phyloP scores from a whole-genome alignment of 1,140 invertebrate genomes.

The Brachionus rubens region DNA sequence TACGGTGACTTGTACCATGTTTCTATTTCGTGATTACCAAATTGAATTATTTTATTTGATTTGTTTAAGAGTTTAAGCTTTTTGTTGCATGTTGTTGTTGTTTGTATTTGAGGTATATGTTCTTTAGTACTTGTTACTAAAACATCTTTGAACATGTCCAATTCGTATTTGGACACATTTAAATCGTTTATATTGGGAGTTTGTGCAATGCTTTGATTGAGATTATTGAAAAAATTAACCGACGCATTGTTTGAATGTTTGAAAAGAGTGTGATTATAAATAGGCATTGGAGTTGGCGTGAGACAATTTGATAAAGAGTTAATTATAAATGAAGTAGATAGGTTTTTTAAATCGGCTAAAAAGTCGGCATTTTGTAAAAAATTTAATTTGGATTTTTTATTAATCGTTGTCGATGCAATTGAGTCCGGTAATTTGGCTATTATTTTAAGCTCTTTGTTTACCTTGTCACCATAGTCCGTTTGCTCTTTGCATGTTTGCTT shows the following conservation, averaged over 20 bases:
- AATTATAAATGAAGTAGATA: slow-evolving; percentile 25
- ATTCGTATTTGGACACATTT: slow-evolving; percentile 19
- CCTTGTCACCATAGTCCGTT: not conserved
- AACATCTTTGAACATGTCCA: slow-evolving; percentile 43
- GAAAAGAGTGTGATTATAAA: not conserved
- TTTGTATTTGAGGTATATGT: not conserved
- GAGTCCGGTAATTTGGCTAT: not conserved
- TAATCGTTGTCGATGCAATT: not conserved
- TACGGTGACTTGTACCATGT: slow-evolving; percentile 99
- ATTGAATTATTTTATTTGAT: slow-evolving; percentile 68
- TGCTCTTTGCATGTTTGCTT: slow-evolving; percentile 8
- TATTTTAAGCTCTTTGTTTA: slow-evolving; percentile 9
- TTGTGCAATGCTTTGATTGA: slow-evolving; percentile 24
- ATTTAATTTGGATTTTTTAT: slow-evolving; percentile 10
- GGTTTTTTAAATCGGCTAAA: slow-evolving; percentile 21
- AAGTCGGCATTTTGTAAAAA: not conserved
- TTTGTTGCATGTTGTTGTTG: slow-evolving; percentile 19
- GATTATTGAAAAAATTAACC: not conserved
- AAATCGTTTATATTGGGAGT: slow-evolving; percentile 18
- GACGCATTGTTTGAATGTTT: slow-evolving; percentile 3
- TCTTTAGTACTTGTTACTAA: slow-evolving; percentile 13
- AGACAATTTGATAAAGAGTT: slow-evolving; percentile 38
- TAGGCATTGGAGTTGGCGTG: slow-evolving; percentile 7
- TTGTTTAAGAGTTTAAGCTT: slow-evolving; percentile 3
- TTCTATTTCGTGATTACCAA: slow-evolving; percentile 93